Evolutionary conservation across 2,113 vertebrate genomes (phyloP), one percentile per base, ranked within the genome.

Genomic region (Malurus alboscapulatus): DNA sequence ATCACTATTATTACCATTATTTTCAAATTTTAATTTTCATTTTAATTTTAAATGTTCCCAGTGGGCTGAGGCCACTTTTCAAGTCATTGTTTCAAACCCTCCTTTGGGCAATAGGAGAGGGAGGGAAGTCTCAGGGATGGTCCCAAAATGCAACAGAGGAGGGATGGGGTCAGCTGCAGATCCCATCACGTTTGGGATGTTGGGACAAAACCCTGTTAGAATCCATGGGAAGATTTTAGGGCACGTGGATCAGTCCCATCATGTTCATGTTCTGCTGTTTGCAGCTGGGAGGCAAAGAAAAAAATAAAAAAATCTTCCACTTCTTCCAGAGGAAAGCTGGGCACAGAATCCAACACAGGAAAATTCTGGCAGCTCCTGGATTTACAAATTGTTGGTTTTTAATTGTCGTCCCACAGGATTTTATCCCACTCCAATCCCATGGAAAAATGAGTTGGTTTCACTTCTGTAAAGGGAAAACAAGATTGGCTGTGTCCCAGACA

Each of bases 131-230:
- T 67, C 67, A 13, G 16, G 36, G 14, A 24, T 50, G 88, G 6
- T 30, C 38, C 20, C 0, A 2, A 48, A 17, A 29, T 6, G 6
- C 1, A 1, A 40, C 0, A 0, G 17, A 50, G 51, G 25, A 32
- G 16, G 42, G 1, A 1, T 3, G 4, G 6, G 15, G 20, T 62
- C 29, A 17, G 0, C 29, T 50, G 87, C 2, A 0, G 3, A 17
- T 91, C 53, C 42, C 32, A 13, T 58, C 59, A 30, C 74, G 44
- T 71, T 17, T 40, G 71, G 78, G 59, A 66, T 45, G 20, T 36
- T 58, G 53, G 58, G 54, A 38, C 54, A 47, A 69, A 87, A 61
- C 8, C 10, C 6, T 19, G 20, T 17, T 66, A 55, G 83, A 87
- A 85, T 79, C 57, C 50, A 32, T 4, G 24, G 65, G 22, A 90